Evolutionary conservation across 2,113 vertebrate genomes (phyloP), one percentile per base, ranked within the genome.

Genomic region (Nesogale talazaci): DNA sequence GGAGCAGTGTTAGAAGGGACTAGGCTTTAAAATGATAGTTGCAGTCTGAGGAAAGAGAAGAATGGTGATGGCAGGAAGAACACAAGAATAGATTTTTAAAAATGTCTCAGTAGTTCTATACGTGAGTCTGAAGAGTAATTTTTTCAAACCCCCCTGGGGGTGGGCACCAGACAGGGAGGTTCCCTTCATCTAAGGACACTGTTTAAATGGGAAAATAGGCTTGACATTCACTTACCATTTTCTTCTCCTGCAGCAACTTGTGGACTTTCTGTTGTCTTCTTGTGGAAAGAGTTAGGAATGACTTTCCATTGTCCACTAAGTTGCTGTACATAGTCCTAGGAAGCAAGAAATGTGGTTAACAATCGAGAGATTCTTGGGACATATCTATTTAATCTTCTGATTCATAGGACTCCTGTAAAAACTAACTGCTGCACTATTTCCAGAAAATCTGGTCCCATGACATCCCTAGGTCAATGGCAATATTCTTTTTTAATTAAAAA

Each of bases 241-340:
- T 59, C 59, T 16, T 19, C 25, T 61, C 25, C 40, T 56, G 22
- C 31, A 29, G 22, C 59, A 19, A 65, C 12, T 22, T 40, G 36
- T n/a, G 34, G 61, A 4, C 65, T 3, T 31, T 96, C 91, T 91
- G 27, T 36, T 86, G 31, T 57, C 70, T 23, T 42, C 72, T 89
- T 83, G 42, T 91, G 82, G 70, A 78, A 25, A 0, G 0, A 40
- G 5, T 40, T 91, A 19, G 79, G 27, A 88, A 81, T 75, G 72
- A 65, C 40, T 1, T 11, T 70, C 91, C 78, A 29, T 2, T 8
- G 42, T 88, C 19, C 29, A 76, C 83, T 80, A 5, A 61, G 9
- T 77, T 72, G 27, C 57, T 27, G 22, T 42, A 34, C 29, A 34
- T 78, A 52, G 22, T 20, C 67, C 36, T 82, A 16, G 36, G 91